Evolutionary conservation across 2,797 vertebrate species (phyloP).

Genomic region (Sebastes vulpes): DNA sequence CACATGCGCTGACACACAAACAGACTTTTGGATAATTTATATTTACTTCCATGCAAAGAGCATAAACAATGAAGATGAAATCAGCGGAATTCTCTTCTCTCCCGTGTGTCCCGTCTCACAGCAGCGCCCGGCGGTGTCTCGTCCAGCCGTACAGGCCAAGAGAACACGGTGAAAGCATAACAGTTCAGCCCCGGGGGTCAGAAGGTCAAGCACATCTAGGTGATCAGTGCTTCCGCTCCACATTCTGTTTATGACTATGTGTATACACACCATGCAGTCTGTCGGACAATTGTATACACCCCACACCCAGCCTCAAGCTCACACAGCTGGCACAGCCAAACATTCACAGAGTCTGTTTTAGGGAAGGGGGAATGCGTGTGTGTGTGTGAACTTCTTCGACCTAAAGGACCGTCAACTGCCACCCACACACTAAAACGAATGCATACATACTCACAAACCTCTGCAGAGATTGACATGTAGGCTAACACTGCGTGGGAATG

Average conservation of each 20-base stretch:
- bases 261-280: conserved; percentile 79
- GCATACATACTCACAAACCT: not conserved
- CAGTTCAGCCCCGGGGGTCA: conserved; percentile 49
- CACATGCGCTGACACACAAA: conserved; percentile 56
- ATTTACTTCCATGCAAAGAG: conserved; percentile 50
- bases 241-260: conserved; percentile 80
- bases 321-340: conserved; percentile 80
- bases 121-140: conserved; percentile 22
- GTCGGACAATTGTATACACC: conserved; percentile 78
- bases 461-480: not conserved
- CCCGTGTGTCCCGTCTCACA: conserved; percentile 24
- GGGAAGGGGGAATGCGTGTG: not conserved
- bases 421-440: conserved; percentile 21
- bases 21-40: conserved; percentile 67
- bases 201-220: conserved; percentile 76
- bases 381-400: conserved; percentile 19
- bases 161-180: conserved; percentile 60
- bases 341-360: conserved; percentile 69
- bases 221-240: conserved; percentile 73
- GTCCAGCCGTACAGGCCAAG: conserved; percentile 15
- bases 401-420: conserved; percentile 26
- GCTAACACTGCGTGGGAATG: not conserved
- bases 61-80: conserved; percentile 57
- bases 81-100: conserved; percentile 1
- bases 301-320: conserved; percentile 73